Base-by-base conservation (phyloP, 2,113 vertebrate species). In the Platichthys flesus region DNA sequence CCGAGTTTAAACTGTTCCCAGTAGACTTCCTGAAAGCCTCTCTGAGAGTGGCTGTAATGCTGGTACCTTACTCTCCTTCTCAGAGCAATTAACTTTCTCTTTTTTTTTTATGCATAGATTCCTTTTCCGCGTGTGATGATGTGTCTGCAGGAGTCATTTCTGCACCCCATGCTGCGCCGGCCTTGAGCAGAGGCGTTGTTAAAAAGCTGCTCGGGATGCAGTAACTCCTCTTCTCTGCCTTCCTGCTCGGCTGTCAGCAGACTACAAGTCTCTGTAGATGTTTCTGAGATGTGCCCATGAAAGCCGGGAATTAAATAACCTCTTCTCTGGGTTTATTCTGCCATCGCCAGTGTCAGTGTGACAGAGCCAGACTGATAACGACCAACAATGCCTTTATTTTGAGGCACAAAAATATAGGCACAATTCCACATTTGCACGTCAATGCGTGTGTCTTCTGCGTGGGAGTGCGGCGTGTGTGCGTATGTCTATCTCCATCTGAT, bases 261-360 rank as follows among this genome's bases (percentile, higher is more conserved):
- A 75, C 40, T 47, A 9, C 47, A 49, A 65, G 60, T 67, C 67
- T 87, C 68, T 0, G 63, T 67, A 16, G 67, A 78, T 79, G 60
- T 73, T 57, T 76, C 13, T 21, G 58, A 70, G 49, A 72, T 28
- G 35, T 74, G 71, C 68, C 69, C 73, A 80, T 77, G 60, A 82
- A 83, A 85, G 21, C 66, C 13, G 18, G 82, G 70, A 87, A 82
- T 82, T 75, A 67, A 83, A 86, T 40, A 70, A 77, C 37, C 63
- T 67, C 70, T 23, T 84, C 40, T 76, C 59, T 64, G 56, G 15
- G 67, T 64, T 76, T 77, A 74, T 61, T 64, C 37, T 21, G 56
- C 72, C 60, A 47, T 75, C 54, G 57, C 26, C 66, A 23, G 58
- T 59, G 67, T 79, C 47, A 64, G 16, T 40, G 56, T 47, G 42